These are phyloP conservation scores for Erithacus rubecula DNA, from an alignment of 2,797 vertebrate species.

Conservation along the genomic window DNA sequence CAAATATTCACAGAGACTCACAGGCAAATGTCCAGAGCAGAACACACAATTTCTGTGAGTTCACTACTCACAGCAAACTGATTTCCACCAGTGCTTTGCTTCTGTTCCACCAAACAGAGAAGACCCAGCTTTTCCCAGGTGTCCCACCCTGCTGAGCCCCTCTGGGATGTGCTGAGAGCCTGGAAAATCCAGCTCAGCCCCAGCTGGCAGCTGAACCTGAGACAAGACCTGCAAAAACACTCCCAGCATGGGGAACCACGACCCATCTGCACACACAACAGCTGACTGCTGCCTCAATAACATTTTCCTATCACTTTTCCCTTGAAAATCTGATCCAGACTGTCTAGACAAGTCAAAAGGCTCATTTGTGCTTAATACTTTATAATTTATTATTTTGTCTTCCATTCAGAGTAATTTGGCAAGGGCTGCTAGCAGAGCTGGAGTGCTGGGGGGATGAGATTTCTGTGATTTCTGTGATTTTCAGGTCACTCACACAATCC, in stretches of 20 bases:
- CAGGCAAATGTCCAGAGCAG: too few relatives aligned
- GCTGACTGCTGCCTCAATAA: neutral
- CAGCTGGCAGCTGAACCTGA: neutral
- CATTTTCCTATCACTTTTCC: neutral
- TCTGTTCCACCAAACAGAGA: too few relatives aligned
- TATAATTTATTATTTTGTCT: constrained; percentile 25
- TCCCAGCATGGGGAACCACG: neutral
- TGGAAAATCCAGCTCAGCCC: neutral
- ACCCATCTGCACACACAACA: constrained; percentile 17
- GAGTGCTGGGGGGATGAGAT: neutral
- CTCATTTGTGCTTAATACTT: constrained; percentile 15
- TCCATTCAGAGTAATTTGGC: constrained; percentile 9
- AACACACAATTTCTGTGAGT: too few relatives aligned
- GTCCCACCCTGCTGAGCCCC: neutral
- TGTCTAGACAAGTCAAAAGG: constrained; percentile 61
- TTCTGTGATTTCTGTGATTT: neutral
- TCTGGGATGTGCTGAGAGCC: neutral
- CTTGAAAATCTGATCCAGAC: constrained; percentile 45
- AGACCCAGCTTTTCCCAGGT: too few relatives aligned
- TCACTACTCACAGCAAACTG: too few relatives aligned
- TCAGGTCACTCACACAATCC: neutral
- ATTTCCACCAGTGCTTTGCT: too few relatives aligned
- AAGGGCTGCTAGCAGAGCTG: neutral
- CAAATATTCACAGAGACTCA: neutral
- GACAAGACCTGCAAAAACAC: constrained; percentile 33